Conservation (phyloP, 2,888 invertebrate genomes). For the Dermolepida albohirtum region DNA sequence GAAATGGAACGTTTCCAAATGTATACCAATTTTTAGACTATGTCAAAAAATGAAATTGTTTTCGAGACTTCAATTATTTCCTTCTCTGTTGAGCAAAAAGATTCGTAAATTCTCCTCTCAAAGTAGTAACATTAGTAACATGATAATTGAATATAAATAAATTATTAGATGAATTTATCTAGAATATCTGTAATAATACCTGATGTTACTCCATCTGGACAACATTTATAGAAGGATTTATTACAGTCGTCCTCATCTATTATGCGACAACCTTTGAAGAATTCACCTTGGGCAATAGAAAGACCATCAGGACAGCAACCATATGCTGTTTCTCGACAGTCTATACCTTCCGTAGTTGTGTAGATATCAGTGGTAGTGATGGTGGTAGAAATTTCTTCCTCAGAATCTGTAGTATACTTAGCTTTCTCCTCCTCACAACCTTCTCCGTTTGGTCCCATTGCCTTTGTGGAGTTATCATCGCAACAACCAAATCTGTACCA, state of each 20-base stretch:
- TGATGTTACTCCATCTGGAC: slow-evolving; percentile 75
- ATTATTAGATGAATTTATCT: too few relatives aligned
- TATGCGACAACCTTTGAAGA: slow-evolving; percentile 69
- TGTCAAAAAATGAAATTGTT: too few relatives aligned
- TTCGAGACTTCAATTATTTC: too few relatives aligned
- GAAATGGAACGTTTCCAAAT: too few relatives aligned
- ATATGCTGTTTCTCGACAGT: slow-evolving; percentile 69
- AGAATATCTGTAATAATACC: slow-evolving; percentile 67
- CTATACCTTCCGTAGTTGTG: slow-evolving; percentile 55
- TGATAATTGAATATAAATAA: too few relatives aligned
- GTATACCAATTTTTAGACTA: too few relatives aligned
- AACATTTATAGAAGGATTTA: slow-evolving; percentile 76
- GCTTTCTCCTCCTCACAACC: slow-evolving; percentile 59
- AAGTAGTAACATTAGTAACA: too few relatives aligned
- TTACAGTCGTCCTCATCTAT: slow-evolving; percentile 66
- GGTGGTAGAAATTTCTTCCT: slow-evolving; percentile 45
- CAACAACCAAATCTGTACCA: slow-evolving; percentile 83
- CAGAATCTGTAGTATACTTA: slow-evolving; percentile 49
- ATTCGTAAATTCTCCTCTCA: too few relatives aligned
- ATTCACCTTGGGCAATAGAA: slow-evolving; percentile 72
- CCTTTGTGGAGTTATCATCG: slow-evolving; percentile 79
- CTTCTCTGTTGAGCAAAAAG: too few relatives aligned
- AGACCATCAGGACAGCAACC: slow-evolving; percentile 84
- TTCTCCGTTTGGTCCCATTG: slow-evolving; percentile 62
- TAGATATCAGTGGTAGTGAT: slow-evolving; percentile 44